Evolutionary conservation across 2,888 invertebrate genomes (phyloP), one percentile per base, ranked within the genome.

Genomic region (Campoletis raptor): DNA sequence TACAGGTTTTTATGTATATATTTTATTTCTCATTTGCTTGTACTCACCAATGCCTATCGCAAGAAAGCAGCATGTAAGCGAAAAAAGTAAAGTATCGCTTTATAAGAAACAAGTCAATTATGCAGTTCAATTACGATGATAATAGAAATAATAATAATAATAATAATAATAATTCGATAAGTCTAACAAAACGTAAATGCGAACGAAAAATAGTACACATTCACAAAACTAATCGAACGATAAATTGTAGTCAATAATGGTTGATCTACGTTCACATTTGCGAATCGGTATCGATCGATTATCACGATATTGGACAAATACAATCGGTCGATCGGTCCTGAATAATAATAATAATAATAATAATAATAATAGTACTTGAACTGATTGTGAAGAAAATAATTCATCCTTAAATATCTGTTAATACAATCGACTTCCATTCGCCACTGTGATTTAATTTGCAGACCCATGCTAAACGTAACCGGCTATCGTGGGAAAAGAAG

Each of bases 11-110:
- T 15, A 36, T 61, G n/a, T 81, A 70, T 73, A 87, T 67, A 42
- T 77, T 54, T 61, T 85, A 88, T 73, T 73, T 81, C 42, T 77
- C 18, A 73, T 86, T 69, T 81, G 73, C 84, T 61, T 78, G 77
- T 92, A 94, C 94, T 91, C 92, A 94, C 94, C 94, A 94, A 89
- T 87, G 94, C 94, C 94, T 94, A 92, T 91, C 87, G 88, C 89
- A 88, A 90, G 88, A 89, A 92, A 92, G 94, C 94, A 93, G 93
- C 93, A 91, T 93, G 93, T 91, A 91, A 91, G 88, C 88, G 87
- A 88, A 87, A 81, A 82, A 85, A 88, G 88, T 89, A 88, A 89
- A 86, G 88, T 85, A 85, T 85, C 84, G 83, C 85, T 86, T 87
- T 85, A 87, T 87, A 82, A 83, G 83, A 88, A 88, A 85, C 74